Evolutionary conservation across 2,113 vertebrate genomes (phyloP).

Genomic region (Erythrocercus mccallii): DNA sequence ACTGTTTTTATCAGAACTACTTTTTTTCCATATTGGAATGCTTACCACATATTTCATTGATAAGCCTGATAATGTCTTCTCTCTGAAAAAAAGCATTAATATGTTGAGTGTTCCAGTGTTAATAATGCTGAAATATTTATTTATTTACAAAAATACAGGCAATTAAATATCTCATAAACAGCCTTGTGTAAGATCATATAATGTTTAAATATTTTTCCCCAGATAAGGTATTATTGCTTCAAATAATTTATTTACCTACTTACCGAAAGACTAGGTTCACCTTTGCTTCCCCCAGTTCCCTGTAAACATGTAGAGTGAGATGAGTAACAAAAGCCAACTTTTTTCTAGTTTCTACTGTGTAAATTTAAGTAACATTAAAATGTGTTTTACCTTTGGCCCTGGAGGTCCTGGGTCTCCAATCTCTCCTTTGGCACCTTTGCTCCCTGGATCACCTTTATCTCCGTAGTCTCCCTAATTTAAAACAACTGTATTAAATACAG

Average conservation of each 20-base stretch:
- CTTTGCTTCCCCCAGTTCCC: conserved; percentile 80
- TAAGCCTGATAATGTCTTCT: conserved; percentile 86
- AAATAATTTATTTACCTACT: conserved; percentile 60
- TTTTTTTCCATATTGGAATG: not conserved
- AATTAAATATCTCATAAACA: not conserved
- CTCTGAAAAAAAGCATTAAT: conserved; percentile 67
- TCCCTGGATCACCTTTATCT: conserved; percentile 74
- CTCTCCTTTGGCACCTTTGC: conserved; percentile 83
- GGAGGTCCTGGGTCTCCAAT: conserved; percentile 76
- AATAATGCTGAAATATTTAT: not conserved
- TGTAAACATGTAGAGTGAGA: conserved; percentile 35
- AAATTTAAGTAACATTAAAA: not conserved
- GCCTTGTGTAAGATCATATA: not conserved
- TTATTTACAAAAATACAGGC: not conserved
- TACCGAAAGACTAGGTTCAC: conserved; percentile 81
- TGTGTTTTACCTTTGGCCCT: conserved; percentile 74
- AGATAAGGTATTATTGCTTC: not conserved
- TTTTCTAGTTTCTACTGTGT: not conserved
- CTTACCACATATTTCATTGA: conserved; percentile 87
- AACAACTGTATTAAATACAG: not conserved
- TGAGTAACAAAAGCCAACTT: not conserved
- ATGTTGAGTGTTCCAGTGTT: not conserved
- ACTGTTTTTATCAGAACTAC: not conserved
- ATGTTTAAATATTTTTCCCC: not conserved
- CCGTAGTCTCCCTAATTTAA: conserved; percentile 79